Percentiles rank a stretch among this genome's conserved stretches.
phyloP scores from a whole-genome alignment of 1,140 invertebrate genomes.

The Dreissena polymorpha region DNA sequence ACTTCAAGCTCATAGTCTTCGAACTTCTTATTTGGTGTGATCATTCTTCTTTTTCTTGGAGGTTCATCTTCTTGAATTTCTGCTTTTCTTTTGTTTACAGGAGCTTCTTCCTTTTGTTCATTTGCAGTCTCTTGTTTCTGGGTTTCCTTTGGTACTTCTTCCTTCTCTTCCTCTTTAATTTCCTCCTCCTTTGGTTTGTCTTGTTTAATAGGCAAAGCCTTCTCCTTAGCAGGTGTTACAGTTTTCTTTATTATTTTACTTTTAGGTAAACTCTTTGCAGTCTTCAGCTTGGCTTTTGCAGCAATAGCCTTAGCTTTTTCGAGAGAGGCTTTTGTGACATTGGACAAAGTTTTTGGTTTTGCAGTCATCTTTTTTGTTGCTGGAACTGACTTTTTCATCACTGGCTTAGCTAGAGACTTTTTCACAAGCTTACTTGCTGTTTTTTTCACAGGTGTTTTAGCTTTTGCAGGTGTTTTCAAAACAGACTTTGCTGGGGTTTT shows the following conservation, averaged over 20 bases:
- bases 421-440: background rate
- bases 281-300: conserved; percentile 11
- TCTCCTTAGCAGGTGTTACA: background rate
- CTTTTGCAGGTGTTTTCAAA: conserved; percentile 8
- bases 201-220: background rate
- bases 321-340: conserved; percentile 10
- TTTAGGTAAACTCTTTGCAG: conserved; percentile 6
- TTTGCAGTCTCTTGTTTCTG: background rate
- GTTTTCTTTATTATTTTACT: background rate
- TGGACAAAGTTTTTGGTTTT: background rate
- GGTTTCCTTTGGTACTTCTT: background rate
- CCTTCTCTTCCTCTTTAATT: background rate
- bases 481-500: conserved; percentile 8
- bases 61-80: conserved; percentile 6
- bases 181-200: conserved; percentile 5
- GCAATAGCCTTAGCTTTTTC: conserved; percentile 17
- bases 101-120: background rate
- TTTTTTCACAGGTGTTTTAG: conserved; percentile 9
- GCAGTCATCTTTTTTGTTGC: background rate
- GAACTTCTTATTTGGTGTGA: conserved; percentile 51
- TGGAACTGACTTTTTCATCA: background rate
- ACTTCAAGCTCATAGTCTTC: conserved; percentile 49
- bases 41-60: conserved; percentile 48
- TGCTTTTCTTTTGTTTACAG: conserved; percentile 32
- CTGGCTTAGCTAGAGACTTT: conserved; percentile 16